Evolutionary conservation across 2,797 vertebrate species (phyloP), one percentile per base, ranked within the genome.

Genomic region (Microctenopoma stevenorrisi): DNA sequence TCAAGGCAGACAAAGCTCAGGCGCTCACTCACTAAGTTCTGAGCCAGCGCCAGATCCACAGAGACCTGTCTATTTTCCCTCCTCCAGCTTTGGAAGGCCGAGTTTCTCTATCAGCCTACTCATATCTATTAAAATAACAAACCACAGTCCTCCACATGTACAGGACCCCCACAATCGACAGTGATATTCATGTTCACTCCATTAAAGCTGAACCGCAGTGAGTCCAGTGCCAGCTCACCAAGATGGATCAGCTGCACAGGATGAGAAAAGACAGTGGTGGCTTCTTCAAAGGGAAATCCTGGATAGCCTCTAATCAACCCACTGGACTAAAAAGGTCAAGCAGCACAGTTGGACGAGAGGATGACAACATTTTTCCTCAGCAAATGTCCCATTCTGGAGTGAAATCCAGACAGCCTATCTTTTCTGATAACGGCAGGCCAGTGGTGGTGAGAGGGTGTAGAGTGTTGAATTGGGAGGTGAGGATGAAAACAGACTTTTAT

Each of bases 401-500:
- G 91, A 95, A 95, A 96, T 93, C 93, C 94, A 96, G 96, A 96
- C 95, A 93, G 92, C 87, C 88, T 96, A 95, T 96, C 56, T 88
- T 80, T 84, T 81, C 89, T 95, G 96, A 97, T 98, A 97, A 93
- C 86, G 85, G 67, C 71, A 86, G 93, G 94, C 94, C 93, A 90
- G 92, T 85, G 90, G 91, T 91, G 90, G 91, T 89, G 89, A 79
- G 94, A 94, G 92, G 90, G 94, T 94, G 89, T 91, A 86, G 77
- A 89, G 91, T 93, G 80, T 79, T 94, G 94, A 94, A 95, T 94
- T 94, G 90, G 81, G 87, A 87, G 93, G 92, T 91, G 93, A 94
- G 93, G 95, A 91, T 95, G 95, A 96, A 95, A 95, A 96, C 94
- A 93, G 92, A 71, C 92, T 91, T 94, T 95, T 95, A 94, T 89